phyloP scores from a whole-genome alignment of 1,140 invertebrate species.

The Atta texana region DNA sequence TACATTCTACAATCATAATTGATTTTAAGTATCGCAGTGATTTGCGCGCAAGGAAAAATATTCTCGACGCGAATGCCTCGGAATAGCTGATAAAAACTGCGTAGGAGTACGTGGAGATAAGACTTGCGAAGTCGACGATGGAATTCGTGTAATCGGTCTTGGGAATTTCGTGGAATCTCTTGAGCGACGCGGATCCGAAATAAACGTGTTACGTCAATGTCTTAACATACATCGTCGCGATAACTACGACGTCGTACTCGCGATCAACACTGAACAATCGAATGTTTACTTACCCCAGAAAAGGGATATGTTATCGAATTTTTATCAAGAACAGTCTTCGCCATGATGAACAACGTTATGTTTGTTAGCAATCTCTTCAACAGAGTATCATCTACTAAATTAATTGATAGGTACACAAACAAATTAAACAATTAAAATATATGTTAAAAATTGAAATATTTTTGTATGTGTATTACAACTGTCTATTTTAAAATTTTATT shows the following conservation, averaged over 20 bases:
- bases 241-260: conserved; percentile 59
- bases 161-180: conserved; percentile 71
- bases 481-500: neutral
- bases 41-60: conserved; percentile 25
- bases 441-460: neutral
- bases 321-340: conserved; percentile 64
- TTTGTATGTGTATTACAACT: neutral
- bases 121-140: conserved; percentile 56
- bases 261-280: conserved; percentile 42
- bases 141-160: conserved; percentile 67
- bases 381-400: conserved; percentile 11
- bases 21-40: conserved; percentile 12
- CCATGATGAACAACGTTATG: conserved; percentile 41
- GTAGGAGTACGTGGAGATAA: conserved; percentile 70
- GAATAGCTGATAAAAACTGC: conserved; percentile 63
- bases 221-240: conserved; percentile 50
- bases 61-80: conserved; percentile 40
- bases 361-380: conserved; percentile 30
- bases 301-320: conserved; percentile 69
- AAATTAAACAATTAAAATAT: neutral
- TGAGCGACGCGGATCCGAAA: conserved; percentile 34
- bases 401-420: conserved; percentile 2
- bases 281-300: conserved; percentile 74
- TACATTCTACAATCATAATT: neutral
- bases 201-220: conserved; percentile 63